Conservation (phyloP, 2,888 invertebrate species). For the Machimus rusticus region DNA sequence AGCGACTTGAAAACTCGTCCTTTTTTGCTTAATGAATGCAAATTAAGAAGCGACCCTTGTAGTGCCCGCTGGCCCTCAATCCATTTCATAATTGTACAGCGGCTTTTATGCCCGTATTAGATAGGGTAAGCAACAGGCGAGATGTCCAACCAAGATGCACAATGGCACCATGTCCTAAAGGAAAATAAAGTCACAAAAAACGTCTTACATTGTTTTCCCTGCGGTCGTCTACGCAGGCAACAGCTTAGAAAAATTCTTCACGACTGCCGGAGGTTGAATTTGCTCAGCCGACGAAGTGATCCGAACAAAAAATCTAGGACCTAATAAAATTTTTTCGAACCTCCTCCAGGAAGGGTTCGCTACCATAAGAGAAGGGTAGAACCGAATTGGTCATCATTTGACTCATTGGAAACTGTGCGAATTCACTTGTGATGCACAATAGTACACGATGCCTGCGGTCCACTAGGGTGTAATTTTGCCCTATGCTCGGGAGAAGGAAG, state of each 20-base stretch:
- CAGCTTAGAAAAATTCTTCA: background rate
- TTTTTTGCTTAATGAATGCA: slow-evolving; percentile 23
- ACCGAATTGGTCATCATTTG: background rate
- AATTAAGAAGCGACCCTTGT: background rate
- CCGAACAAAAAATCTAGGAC: background rate
- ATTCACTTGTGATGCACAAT: background rate
- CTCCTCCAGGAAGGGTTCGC: background rate
- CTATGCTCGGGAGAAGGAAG: background rate
- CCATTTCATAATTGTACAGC: slow-evolving; percentile 26
- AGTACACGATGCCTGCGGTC: slow-evolving; percentile 15
- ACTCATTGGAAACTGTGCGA: background rate
- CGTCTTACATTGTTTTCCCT: background rate
- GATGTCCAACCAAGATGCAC: slow-evolving; percentile 60
- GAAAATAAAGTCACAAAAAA: background rate
- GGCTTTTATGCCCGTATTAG: slow-evolving; percentile 52
- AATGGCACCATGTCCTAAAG: slow-evolving; percentile 48
- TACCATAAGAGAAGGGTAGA: background rate
- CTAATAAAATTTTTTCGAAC: background rate
- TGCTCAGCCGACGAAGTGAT: background rate
- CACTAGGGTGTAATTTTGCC: slow-evolving; percentile 38
- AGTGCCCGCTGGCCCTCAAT: background rate
- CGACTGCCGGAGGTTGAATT: background rate
- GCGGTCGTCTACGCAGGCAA: background rate
- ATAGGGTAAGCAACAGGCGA: slow-evolving; percentile 57
- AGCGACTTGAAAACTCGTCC: background rate